Base-by-base conservation (phyloP, 2,797 vertebrate species). In the Argyrosomus regius region DNA sequence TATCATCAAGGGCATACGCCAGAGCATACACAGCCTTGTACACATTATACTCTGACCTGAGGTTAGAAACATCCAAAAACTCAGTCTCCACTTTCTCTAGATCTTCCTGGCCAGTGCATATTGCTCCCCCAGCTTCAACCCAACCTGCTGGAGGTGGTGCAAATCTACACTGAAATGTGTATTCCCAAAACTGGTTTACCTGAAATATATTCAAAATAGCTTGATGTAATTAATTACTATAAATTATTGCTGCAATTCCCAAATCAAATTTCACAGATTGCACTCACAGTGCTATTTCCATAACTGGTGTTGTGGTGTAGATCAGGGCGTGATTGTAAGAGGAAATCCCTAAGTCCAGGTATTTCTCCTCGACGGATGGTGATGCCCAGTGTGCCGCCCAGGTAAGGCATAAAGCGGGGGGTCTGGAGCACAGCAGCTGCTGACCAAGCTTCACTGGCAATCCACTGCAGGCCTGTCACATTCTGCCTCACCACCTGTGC, bases 291-390 rank as follows among this genome's bases (percentile, higher is more conserved):
- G 61, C n/a, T 78, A n/a, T 86, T 85, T 61, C 20, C 65, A 54
- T 54, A 6, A 39, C 6, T 78, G 60, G 65, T 69, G 1, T 20
- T 49, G 14, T 79, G 18, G 10, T 79, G 16, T 12, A 41, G 28
- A 20, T 83, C 46, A n/a, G 90, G 92, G 2, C 16, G 76, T 56
- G 87, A 49, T 61, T 14, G 39, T 35, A 84, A 54, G 22, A 95
- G 64, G 24, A 78, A 94, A 0, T 94, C 80, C 16, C 13, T 46
- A 35, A 94, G 87, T 1, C 91, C 91, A 22, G 85, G 58, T 31
- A 95, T 94, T 80, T 93, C 91, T 52, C 92, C 93, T 35, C 89
- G 87, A 6, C 91, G 85, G 39, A 95, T 94, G 39, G 93, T 82
- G 1, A 92, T 89, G 6, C 91, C 92, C 67, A 93, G 70, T 4